These are phyloP conservation scores for Elmis aenea DNA, from an alignment of 2,888 invertebrate species.

Conservation along the genomic window DNA sequence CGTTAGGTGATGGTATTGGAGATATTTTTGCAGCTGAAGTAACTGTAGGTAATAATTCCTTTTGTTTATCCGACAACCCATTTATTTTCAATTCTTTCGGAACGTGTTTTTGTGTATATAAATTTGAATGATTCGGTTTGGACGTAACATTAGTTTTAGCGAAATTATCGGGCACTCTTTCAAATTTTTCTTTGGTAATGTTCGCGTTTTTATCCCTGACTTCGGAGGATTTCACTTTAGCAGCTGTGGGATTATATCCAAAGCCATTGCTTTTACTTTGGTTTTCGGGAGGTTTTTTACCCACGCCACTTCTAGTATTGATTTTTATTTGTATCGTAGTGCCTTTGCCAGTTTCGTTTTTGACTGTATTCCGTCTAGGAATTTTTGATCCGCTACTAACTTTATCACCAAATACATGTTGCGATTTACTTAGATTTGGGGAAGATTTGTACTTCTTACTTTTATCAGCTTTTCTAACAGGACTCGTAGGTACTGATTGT, in stretches of 20 bases:
- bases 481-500: conserved; percentile 34
- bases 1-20: neutral
- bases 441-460: conserved; percentile 36
- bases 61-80: too few species aligned
- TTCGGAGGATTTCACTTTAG: too few species aligned
- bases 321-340: conserved; percentile 8
- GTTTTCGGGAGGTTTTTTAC: too few species aligned
- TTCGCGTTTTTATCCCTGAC: neutral
- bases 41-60: neutral
- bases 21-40: neutral
- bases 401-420: conserved; percentile 15
- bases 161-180: neutral
- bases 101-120: too few species aligned
- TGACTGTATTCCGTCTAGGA: conserved; percentile 16
- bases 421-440: conserved; percentile 33
- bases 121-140: too few species aligned
- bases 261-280: too few species aligned
- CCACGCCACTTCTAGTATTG: too few species aligned
- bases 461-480: conserved; percentile 42
- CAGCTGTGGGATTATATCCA: too few species aligned
- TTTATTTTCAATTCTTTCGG: too few species aligned
- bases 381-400: conserved; percentile 21
- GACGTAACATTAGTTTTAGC: neutral
- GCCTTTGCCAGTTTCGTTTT: neutral
- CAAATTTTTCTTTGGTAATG: too few species aligned